Conservation (phyloP, 2,113 vertebrate genomes). For the Gambusia affinis region DNA sequence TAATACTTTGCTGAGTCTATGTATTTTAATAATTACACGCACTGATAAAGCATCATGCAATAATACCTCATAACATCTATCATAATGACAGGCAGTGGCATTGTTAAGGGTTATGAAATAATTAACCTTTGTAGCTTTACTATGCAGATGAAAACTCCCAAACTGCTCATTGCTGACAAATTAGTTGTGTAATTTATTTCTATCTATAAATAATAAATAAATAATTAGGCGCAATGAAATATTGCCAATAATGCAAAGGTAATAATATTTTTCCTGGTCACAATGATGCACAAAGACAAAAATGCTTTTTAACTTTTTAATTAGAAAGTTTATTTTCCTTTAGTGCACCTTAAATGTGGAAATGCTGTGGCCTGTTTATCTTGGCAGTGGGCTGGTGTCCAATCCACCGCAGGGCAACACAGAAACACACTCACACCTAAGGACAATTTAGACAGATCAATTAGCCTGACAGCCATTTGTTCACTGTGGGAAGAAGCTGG, state of each 20-base stretch:
- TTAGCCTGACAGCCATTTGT: no score
- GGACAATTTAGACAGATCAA: no score
- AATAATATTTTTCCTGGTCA: background rate
- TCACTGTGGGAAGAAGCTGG: no score
- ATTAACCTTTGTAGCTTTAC: background rate
- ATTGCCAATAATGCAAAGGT: background rate
- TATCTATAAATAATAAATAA: no score
- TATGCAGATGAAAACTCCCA: background rate
- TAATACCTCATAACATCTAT: background rate
- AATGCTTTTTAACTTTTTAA: background rate
- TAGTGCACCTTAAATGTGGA: background rate
- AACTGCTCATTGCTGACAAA: background rate
- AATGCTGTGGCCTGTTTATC: background rate
- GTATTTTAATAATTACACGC: background rate
- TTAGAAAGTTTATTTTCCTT: background rate
- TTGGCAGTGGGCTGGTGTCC: no score
- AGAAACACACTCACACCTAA: no score
- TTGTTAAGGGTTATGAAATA: background rate
- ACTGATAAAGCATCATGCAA: background rate
- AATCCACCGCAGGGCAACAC: no score
- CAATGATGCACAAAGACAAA: background rate
- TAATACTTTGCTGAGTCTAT: background rate
- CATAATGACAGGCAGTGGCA: no score
- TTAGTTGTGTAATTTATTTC: no score
- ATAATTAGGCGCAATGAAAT: no score